phyloP scores from a whole-genome alignment of 2,888 invertebrate genomes.

The Allacma fusca region DNA sequence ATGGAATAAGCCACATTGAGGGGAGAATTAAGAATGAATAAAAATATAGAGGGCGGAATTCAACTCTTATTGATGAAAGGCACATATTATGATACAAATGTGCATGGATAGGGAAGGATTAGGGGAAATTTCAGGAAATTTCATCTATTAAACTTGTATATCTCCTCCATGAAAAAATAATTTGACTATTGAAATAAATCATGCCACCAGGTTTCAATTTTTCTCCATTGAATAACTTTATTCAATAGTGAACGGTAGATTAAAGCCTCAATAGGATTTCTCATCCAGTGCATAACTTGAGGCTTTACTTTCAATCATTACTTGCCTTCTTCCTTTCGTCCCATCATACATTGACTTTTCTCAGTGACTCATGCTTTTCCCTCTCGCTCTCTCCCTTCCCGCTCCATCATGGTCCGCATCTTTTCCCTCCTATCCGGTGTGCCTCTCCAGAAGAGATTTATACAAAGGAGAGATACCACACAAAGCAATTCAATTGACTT shows the following conservation, averaged over 20 bases:
- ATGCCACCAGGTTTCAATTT: background rate
- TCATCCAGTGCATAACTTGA: background rate
- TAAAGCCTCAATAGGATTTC: conserved; percentile 8
- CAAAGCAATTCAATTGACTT: conserved; percentile 5
- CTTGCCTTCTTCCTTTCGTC: background rate
- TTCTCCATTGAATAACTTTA: background rate
- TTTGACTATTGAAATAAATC: background rate
- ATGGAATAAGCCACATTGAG: no score
- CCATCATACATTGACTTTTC: background rate
- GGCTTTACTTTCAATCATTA: background rate
- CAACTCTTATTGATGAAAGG: no score
- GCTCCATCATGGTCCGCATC: background rate
- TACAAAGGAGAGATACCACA: conserved; percentile 16
- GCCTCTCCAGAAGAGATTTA: background rate
- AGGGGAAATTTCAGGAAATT: no score
- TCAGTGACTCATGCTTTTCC: background rate
- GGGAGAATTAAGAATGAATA: no score
- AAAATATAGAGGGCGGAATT: no score
- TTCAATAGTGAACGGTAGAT: conserved; percentile 6
- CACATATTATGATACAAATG: no score
- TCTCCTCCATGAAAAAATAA: background rate
- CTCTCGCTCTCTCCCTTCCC: background rate
- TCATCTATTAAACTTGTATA: no score
- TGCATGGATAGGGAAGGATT: no score
- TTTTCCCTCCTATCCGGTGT: background rate